phyloP scores from a whole-genome alignment of 2,113 vertebrate genomes.

The Etheostoma cragini region DNA sequence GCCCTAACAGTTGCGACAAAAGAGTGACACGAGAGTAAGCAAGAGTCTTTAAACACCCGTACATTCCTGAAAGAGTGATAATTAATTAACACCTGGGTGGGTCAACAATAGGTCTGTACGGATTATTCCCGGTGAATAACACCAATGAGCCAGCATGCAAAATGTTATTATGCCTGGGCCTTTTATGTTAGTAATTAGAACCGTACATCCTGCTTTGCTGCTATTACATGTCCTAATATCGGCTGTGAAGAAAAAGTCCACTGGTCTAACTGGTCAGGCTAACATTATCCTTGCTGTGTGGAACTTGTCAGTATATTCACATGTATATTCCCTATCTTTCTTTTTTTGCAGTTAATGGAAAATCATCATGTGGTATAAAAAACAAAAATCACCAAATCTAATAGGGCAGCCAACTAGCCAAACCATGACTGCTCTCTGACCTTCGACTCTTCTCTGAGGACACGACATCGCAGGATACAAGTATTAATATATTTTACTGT shows the following conservation, averaged over 20 bases:
- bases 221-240: not conserved
- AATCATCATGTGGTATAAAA: constrained; percentile 56
- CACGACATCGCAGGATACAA: constrained; percentile 78
- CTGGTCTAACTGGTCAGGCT: too few species aligned
- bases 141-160: not conserved
- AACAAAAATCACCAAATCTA: constrained; percentile 55
- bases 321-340: not conserved
- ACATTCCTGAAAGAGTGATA: not conserved
- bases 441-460: constrained; percentile 72
- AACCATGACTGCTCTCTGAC: constrained; percentile 66
- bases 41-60: not conserved
- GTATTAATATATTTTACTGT: constrained; percentile 79
- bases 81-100: not conserved
- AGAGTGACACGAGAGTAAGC: not conserved
- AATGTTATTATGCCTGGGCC: not conserved
- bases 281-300: not conserved
- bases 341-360: constrained; percentile 78
- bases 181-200: not conserved
- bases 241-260: not conserved
- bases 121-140: not conserved
- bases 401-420: constrained; percentile 70
- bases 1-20: not conserved
- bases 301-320: not conserved
- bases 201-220: not conserved
- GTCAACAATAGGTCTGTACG: not conserved